phyloP scores from a whole-genome alignment of 1,140 invertebrate genomes.

The Augochlora pura region DNA sequence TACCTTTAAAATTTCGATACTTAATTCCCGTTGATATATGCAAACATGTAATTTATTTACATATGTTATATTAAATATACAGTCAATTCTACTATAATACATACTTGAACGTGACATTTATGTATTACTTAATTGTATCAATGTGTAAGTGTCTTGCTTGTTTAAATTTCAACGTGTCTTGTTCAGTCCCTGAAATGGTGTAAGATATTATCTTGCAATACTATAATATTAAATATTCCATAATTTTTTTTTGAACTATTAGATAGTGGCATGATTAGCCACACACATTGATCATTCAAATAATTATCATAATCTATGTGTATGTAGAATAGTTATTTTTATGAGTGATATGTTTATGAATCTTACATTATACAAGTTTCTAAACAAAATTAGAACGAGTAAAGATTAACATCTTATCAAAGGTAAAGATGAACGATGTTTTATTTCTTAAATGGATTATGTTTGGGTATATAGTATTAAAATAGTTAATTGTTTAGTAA shows the following conservation, averaged over 20 bases:
- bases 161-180: too few species aligned
- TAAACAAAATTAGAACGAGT: too few species aligned
- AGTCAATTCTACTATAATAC: slow-evolving; percentile 15
- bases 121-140: too few species aligned
- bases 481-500: not conserved
- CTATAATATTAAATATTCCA: too few species aligned
- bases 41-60: slow-evolving; percentile 11
- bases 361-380: not conserved
- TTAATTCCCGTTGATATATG: not conserved
- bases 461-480: not conserved
- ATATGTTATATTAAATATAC: slow-evolving; percentile 2
- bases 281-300: not conserved
- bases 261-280: not conserved
- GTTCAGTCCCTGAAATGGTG: too few species aligned
- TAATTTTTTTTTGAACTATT: not conserved
- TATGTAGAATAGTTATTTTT: not conserved
- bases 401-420: too few species aligned
- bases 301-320: not conserved
- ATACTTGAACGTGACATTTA: not conserved
- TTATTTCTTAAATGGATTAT: not conserved
- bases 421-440: too few species aligned
- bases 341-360: not conserved
- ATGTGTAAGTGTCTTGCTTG: too few species aligned
- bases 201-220: too few species aligned
- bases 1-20: not conserved